Base-by-base conservation (phyloP, 2,113 vertebrate species). In the Anolis sagrei region DNA sequence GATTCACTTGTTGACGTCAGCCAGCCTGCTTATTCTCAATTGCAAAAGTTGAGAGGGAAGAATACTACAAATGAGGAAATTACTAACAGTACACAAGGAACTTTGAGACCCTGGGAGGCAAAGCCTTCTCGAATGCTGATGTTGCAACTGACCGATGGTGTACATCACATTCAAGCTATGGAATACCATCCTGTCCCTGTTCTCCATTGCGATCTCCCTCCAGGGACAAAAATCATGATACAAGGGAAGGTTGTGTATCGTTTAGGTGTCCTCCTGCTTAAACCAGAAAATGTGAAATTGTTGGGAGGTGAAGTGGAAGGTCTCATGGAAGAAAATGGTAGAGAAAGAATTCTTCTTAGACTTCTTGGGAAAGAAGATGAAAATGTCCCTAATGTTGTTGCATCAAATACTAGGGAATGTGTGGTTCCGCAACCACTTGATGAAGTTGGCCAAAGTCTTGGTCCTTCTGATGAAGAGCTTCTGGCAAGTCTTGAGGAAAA, bases 1-100 rank as follows among this genome's bases (percentile, higher is more conserved):
- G 98, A 99, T 96, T 99, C 98, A 7, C 76, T 98, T 58, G 92
- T 98, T 93, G 98, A 99, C 90, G 93, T 99, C 89, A 98, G 98
- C 93, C 98, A 98, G 82, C 97, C 98, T 87, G 97, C 97, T 0
- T 99, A 99, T 89, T 94, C 95, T 61, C 99, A 99, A 92, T 93
- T 99, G 89, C 98, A 99, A 81, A 97, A 97, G 61, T 89, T 97
- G 79, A 97, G 93, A 92, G 98, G 98, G 81, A 97, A 96, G 75
- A 97, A 96, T 91, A 97, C 95, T 77, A 74, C 88, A 79, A 99
- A 99, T 91, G 98, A 99, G 54, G 94, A 97, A 76, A 95, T 99
- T 86, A 97, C 98, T 68, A 97, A 95, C 19, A 95, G 94, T 89
- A 97, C 97, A 62, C 97, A 98, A 92, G 76, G 89, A 89, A 96